Percentiles rank a stretch among this genome's conserved stretches.
phyloP scores from a whole-genome alignment of 2,113 vertebrate species.

The Chroicocephalus ridibundus region DNA sequence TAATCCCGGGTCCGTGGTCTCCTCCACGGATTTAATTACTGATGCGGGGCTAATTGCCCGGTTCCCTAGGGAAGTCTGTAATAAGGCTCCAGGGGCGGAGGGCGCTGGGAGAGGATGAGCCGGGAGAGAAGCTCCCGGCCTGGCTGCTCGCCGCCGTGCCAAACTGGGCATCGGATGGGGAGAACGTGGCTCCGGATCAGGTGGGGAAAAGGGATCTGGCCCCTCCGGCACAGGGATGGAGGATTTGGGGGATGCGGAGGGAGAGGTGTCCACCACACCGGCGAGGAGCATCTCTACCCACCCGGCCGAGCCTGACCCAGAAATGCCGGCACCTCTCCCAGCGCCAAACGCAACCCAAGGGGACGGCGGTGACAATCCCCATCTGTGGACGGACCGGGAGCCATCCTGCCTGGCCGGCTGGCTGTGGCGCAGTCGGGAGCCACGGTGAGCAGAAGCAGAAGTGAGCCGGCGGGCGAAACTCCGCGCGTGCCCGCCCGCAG shows the following conservation, averaged over 20 bases:
- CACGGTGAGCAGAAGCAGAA: conserved; percentile 21
- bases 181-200: accelerated
- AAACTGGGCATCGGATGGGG: background rate
- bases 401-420: background rate
- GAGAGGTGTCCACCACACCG: accelerated
- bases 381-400: accelerated
- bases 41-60: conserved; percentile 36
- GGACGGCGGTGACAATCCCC: background rate
- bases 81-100: conserved; percentile 15
- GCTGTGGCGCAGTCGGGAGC: accelerated
- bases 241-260: background rate
- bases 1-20: conserved; percentile 1
- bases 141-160: accelerated
- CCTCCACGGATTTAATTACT: conserved; percentile 32
- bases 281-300: background rate
- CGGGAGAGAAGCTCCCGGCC: background rate
- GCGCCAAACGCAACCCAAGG: background rate
- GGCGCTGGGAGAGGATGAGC: background rate
- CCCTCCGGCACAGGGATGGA: background rate
- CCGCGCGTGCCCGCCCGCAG: accelerated
- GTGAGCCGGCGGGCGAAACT: background rate
- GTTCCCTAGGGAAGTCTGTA: background rate
- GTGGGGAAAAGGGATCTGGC: background rate
- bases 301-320: background rate
- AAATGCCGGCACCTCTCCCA: background rate